A percentile compares a stretch with the other conserved stretches of the same genome.
Evolutionary conservation across 1,140 invertebrate species (phyloP).

Genomic region (Atta cephalotes): DNA sequence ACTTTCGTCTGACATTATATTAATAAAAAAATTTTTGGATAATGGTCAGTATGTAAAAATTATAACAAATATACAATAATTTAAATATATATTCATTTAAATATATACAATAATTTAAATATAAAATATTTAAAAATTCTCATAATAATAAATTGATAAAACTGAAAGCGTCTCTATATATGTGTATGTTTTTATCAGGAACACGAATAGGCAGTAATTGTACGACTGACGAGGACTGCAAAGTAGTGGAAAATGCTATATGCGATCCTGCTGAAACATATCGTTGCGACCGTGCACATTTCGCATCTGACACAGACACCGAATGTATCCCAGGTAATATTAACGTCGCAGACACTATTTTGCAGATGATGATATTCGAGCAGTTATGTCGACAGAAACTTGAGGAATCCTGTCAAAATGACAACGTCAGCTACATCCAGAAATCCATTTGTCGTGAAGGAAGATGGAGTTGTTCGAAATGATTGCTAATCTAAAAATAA

Average conservation of each 20-base stretch:
- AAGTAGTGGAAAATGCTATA: constrained; percentile 34
- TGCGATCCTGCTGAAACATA: constrained; percentile 67
- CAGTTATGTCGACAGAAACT: constrained; percentile 69
- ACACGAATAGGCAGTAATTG: constrained; percentile 34
- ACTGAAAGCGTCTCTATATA: neutral
- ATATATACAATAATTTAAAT: neutral
- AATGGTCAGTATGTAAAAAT: neutral
- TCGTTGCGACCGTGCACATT: constrained; percentile 72
- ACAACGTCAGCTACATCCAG: constrained; percentile 35
- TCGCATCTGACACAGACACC: neutral
- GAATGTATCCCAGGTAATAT: constrained; percentile 74
- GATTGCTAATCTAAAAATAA: constrained; percentile 68
- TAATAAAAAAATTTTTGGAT: neutral
- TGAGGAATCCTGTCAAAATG: constrained; percentile 67
- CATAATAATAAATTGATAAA: neutral
- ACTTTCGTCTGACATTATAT: neutral
- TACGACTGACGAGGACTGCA: constrained; percentile 59
- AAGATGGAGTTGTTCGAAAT: constrained; percentile 70
- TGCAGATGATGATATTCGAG: neutral
- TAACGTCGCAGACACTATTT: constrained; percentile 1
- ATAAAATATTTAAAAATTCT: neutral
- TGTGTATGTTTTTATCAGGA: constrained; percentile 5
- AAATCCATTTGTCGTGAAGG: constrained; percentile 69
- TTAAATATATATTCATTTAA: neutral
- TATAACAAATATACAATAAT: neutral